Base-by-base conservation (phyloP, 2,888 invertebrate genomes). In the Villa cingulata region DNA sequence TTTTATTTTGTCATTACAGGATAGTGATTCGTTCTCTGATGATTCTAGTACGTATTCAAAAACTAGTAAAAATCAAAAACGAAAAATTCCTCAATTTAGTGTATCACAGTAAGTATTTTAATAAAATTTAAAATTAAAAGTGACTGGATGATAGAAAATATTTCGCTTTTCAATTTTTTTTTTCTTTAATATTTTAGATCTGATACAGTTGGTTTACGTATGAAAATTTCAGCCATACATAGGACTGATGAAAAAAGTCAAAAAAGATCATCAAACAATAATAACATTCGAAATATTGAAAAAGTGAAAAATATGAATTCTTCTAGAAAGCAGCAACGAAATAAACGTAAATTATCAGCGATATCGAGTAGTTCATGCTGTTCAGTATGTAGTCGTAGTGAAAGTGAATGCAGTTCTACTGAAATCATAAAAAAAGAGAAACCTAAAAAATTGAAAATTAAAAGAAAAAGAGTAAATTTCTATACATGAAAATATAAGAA, bases 201-300 rank as follows among this genome's bases (percentile, higher is more conserved):
- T 43, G 68, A 67, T 54, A 60, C 60, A 16, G 66, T 61, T 56
- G 66, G 68, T 36, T 57, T 69, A 34, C 63, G 70, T 43, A 69
- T 69, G 68, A 69, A 62, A 61, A 68, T 69, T 48, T 67, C 70
- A 15, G 68, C 68, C 16, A 65, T 69, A 50, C 59, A 64, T 15
- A 59, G 17, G 18, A 29, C 41, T 41, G 45, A 37, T 41, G 17
- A 45, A 41, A 49, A 23, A 23, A 41, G 45, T 27, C 27, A 43
- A 19, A 18, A 43, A 37, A 65, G 66, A 23, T 41, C 43, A 17
- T 36, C 41, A 27, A 49, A 48, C 16, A 46, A 45, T 19, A 48
- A 51, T 43, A 50, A 45, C 36, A 17, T 39, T 17, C 42, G 44
- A 42, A 46, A 39, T 39, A 12, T 5, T 12, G 29, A 32, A 12